Percentiles rank a stretch among this genome's conserved stretches.
phyloP scores from a whole-genome alignment of 1,140 invertebrate genomes.

The Uloborus diversus region DNA sequence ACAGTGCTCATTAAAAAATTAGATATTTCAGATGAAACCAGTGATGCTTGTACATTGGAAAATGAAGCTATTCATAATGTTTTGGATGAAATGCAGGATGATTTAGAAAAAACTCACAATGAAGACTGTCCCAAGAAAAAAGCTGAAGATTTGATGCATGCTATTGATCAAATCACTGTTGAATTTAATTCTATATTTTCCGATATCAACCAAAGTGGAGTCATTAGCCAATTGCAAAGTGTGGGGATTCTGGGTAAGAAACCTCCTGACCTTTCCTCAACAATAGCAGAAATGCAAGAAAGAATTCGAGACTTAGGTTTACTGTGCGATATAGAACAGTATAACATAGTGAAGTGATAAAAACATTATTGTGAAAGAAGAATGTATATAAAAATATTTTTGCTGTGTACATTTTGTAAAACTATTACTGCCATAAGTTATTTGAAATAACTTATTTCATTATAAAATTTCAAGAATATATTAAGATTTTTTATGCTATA shows the following conservation, averaged over 20 bases:
- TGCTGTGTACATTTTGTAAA: no score
- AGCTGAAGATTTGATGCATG: conserved; percentile 6
- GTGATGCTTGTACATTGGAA: background rate
- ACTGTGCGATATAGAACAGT: background rate
- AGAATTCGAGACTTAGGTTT: conserved; percentile 27
- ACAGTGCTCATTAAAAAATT: background rate
- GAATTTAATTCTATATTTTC: conserved; percentile 34
- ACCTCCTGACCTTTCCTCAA: background rate
- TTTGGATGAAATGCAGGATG: background rate
- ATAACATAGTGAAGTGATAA: background rate
- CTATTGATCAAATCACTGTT: conserved; percentile 3
- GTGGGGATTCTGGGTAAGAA: background rate
- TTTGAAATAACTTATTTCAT: no score
- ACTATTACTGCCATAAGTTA: no score
- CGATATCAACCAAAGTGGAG: background rate
- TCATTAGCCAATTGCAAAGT: background rate
- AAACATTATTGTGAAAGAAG: no score
- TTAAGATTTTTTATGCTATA: no score
- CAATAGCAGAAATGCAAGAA: conserved; percentile 17
- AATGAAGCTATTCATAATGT: background rate
- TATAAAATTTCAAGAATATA: no score
- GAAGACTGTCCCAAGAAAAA: conserved; percentile 24
- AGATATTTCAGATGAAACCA: background rate
- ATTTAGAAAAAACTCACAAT: conserved; percentile 10
- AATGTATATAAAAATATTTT: no score